Base-by-base conservation (phyloP, 2,113 vertebrate species). In the Scomber japonicus region DNA sequence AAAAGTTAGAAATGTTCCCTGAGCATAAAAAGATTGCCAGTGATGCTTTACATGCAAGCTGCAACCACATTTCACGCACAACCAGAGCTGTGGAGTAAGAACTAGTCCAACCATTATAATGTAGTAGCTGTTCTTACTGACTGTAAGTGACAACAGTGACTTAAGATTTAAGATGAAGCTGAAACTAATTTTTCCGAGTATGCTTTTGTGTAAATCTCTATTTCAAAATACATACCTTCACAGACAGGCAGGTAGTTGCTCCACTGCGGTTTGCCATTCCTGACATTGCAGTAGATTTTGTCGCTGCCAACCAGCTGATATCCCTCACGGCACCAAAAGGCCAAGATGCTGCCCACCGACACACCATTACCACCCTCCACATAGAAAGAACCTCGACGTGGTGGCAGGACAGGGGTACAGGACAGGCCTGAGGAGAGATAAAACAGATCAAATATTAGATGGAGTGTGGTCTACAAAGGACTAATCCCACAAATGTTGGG, bases 261-360 rank as follows among this genome's bases (percentile, higher is more conserved):
- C 95, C 95, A 95, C 63, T 93, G 89, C 0, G 94, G 69, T 50
- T 85, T 90, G 11, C 91, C 91, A 0, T 82, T 91, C 31, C 60
- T 83, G 65, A 94, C 55, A 1, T 56, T 50, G 71, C 95, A 95
- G 75, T 82, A 74, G 77, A 95, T 91, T 56, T 89, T 94, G 48
- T 94, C 92, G 0, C 91, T 93, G 84, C 95, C 95, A 10, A 95
- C 94, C 88, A 95, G 93, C 92, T 95, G 95, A 91, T 93, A 95
- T 1, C 94, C 95, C n/a, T 94, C 93, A 3, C 89, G 84, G 77
- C 95, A 95, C 95, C 94, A 95, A 91, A 95, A 95, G 35, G 85
- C 85, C 89, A 95, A 56, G 35, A 89, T 89, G 0, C 90, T 94
- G 51, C 94, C 95, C 0, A 94, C 40, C 0, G 93, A 94, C 50